phyloP scores from a whole-genome alignment of 2,888 invertebrate genomes.

The Tachystola acroxantha region DNA sequence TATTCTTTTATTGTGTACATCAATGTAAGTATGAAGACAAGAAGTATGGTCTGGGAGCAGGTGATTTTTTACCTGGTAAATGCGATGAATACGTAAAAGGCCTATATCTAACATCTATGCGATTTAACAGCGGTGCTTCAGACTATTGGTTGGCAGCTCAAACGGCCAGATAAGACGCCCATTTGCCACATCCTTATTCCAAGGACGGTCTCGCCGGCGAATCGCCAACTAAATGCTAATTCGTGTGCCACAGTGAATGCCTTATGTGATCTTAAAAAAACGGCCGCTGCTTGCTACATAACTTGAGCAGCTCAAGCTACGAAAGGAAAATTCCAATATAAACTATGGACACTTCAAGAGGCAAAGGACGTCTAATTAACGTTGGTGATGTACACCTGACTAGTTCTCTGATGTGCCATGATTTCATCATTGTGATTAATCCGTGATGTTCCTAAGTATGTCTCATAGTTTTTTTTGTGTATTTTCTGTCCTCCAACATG shows the following conservation, averaged over 20 bases:
- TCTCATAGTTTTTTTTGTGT: too few species aligned
- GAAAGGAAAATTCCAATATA: constrained; percentile 45
- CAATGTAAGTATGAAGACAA: too few species aligned
- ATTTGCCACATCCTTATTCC: constrained; percentile 62
- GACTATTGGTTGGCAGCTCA: constrained; percentile 35
- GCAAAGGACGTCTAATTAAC: constrained; percentile 34
- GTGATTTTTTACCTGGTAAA: too few species aligned
- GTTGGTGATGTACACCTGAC: constrained; percentile 16
- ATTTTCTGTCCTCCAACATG: too few species aligned
- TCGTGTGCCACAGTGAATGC: constrained; percentile 62
- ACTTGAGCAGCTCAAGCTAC: constrained; percentile 24
- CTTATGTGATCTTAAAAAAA: constrained; percentile 56
- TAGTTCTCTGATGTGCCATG: constrained; percentile 3
- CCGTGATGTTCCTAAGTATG: background rate
- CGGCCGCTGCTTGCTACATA: constrained; percentile 16
- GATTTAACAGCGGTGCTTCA: too few species aligned
- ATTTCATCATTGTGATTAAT: constrained; percentile 3
- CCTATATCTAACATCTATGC: too few species aligned
- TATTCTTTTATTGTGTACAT: too few species aligned
- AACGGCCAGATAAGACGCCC: constrained; percentile 46
- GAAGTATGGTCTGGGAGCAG: too few species aligned
- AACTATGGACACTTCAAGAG: constrained; percentile 24
- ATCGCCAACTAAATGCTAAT: constrained; percentile 69
- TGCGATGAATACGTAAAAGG: too few species aligned
- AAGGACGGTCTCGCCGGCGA: constrained; percentile 57